A percentile compares a stretch with the other conserved stretches of the same genome.
These are phyloP conservation scores for cattle (Bos taurus) DNA, from an alignment of 2,113 vertebrate species.

Conservation along the genomic window ARS-UCD2.0 NC_037330.1:40326501-40327000, in stretches of 20 bases:
- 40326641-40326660: not conserved
- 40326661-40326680: not conserved
- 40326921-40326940: not conserved
- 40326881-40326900: not conserved
- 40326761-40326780: not conserved
- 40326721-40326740: not conserved
- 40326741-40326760: not conserved
- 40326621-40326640: not conserved
- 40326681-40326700: not conserved
- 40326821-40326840: not conserved
- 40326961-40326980: fast-evolving
- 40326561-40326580: not conserved
- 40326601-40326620: not conserved
- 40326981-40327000: not conserved
- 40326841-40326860: not conserved
- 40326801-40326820: not conserved
- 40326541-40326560: not conserved
- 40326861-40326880: not conserved
- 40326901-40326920: not conserved
- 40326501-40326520: not conserved
- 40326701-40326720: not conserved
- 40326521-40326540: not conserved
- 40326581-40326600: not conserved
- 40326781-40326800: not conserved
- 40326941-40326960: not conserved